phyloP scores from a whole-genome alignment of 2,113 vertebrate species.

The Oxyruncus cristatus region DNA sequence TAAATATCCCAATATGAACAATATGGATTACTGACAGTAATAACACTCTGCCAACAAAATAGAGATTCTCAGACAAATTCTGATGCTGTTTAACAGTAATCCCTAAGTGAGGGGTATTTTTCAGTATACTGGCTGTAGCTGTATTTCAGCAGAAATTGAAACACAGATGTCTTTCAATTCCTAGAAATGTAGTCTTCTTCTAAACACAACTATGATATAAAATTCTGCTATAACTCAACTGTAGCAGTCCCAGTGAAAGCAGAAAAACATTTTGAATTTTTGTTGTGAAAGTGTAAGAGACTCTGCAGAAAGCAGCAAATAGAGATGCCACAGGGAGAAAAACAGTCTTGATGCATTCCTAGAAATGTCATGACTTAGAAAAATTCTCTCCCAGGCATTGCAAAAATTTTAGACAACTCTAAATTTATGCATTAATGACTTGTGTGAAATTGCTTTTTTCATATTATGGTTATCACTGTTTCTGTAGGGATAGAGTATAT shows the following conservation, averaged over 20 bases:
- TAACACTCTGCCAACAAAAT: not conserved
- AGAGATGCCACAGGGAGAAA: not conserved
- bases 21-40: not conserved
- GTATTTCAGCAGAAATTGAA: not conserved
- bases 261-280: not conserved
- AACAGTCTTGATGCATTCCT: not conserved
- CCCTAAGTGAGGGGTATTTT: not conserved
- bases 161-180: not conserved
- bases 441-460: not conserved
- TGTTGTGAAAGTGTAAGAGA: not conserved
- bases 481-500: not conserved
- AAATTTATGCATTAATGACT: not conserved
- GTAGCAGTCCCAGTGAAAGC: not conserved
- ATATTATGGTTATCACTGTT: not conserved
- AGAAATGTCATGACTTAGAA: not conserved
- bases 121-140: not conserved
- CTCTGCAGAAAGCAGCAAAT: not conserved
- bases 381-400: not conserved
- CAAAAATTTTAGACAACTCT: not conserved
- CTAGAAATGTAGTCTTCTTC: not conserved
- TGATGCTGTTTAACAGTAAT: not conserved
- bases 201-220: not conserved
- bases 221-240: not conserved
- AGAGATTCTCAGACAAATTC: not conserved
- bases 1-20: not conserved